These are phyloP conservation scores for Octodonta nipae DNA, from an alignment of 2,888 invertebrate genomes.

Conservation along the genomic window DNA sequence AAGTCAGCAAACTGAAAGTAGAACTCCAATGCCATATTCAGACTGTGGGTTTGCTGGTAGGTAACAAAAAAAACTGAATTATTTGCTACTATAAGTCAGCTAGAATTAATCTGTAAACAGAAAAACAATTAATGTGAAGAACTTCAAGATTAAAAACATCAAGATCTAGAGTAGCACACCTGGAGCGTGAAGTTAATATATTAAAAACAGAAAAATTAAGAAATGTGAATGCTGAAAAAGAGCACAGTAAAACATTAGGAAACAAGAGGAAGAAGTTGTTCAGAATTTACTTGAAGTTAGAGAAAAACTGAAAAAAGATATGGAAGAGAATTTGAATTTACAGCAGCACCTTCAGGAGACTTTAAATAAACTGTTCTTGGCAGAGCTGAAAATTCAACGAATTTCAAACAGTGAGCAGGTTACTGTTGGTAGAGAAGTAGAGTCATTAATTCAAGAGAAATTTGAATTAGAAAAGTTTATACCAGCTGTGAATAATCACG, in stretches of 20 bases:
- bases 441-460: constrained; percentile 39
- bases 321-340: constrained; percentile 42
- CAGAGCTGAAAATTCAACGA: constrained; percentile 66
- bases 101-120: constrained; percentile 40
- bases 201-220: constrained; percentile 26
- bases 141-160: constrained; percentile 52
- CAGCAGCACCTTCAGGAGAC: constrained; percentile 48
- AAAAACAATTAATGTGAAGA: constrained; percentile 54
- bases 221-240: constrained; percentile 29
- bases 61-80: constrained; percentile 79
- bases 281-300: constrained; percentile 43
- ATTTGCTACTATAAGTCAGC: constrained; percentile 45
- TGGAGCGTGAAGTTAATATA: constrained; percentile 50
- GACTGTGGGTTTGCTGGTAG: constrained; percentile 75
- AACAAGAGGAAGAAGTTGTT: constrained; percentile 47
- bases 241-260: constrained; percentile 36
- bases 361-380: constrained; percentile 54
- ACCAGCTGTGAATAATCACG: too few species aligned
- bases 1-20: constrained; percentile 19
- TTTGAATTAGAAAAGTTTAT: constrained; percentile 43
- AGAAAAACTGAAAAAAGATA: constrained; percentile 42
- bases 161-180: constrained; percentile 48
- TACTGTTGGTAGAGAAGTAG: too few species aligned
- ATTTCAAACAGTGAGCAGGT: constrained; percentile 35
- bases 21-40: constrained; percentile 49